Evolutionary conservation across 2,797 vertebrate species (phyloP).

Genomic region (Mustela erminea): DNA sequence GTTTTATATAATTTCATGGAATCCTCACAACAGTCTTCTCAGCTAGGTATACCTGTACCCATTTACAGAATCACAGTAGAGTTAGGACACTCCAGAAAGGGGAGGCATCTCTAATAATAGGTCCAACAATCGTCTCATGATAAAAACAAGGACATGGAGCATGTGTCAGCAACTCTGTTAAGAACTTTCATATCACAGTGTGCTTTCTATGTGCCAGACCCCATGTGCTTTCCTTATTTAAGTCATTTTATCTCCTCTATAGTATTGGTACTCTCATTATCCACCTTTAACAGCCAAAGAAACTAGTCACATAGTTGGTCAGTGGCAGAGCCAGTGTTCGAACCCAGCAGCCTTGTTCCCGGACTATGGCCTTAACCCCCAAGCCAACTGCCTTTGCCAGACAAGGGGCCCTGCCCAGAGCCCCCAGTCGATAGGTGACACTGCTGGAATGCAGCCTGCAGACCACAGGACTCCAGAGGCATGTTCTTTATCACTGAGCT

Average conservation of each 20-base stretch:
- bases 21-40: neutral
- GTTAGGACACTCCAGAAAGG: neutral
- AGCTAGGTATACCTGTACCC: neutral
- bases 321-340: neutral
- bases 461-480: neutral
- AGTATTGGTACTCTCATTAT: neutral
- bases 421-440: fast-evolving
- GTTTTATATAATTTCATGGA: neutral
- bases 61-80: neutral
- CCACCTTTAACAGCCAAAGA: neutral
- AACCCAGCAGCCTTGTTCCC: neutral
- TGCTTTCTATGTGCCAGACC: neutral
- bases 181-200: neutral
- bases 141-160: neutral
- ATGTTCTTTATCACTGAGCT: neutral
- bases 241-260: neutral
- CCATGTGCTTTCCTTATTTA: neutral
- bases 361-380: neutral
- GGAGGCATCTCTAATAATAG: neutral
- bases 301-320: neutral
- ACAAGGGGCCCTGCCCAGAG: neutral
- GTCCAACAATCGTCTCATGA: neutral
- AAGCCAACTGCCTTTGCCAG: neutral
- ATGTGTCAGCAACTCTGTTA: neutral
- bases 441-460: neutral